These are phyloP conservation scores for Macroramphosus scolopax DNA, from an alignment of 2,797 vertebrate genomes.

Conservation along the genomic window DNA sequence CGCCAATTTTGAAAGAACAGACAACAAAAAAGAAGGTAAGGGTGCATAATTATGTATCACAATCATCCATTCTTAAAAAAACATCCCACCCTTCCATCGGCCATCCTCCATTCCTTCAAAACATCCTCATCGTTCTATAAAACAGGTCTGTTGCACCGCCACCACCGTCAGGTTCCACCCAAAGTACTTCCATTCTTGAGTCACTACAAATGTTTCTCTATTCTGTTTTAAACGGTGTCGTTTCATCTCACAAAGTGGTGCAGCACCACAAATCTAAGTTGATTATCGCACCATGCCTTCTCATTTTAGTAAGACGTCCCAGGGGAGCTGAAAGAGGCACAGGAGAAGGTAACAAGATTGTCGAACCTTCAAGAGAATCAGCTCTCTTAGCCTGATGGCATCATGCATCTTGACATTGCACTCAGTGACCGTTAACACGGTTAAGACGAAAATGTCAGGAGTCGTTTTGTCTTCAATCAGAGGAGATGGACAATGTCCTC, in stretches of 20 bases:
- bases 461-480: conserved; percentile 26
- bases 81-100: conserved; percentile 46
- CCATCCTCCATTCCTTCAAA: conserved; percentile 29
- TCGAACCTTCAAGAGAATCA: conserved; percentile 50
- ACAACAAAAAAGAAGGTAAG: conserved; percentile 56
- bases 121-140: conserved; percentile 48
- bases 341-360: conserved; percentile 74
- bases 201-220: conserved; percentile 37
- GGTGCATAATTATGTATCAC: conserved; percentile 37
- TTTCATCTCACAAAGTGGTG: conserved; percentile 77
- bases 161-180: conserved; percentile 19
- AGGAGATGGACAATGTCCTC: conserved; percentile 30
- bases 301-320: conserved; percentile 69
- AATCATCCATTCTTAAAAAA: conserved; percentile 49
- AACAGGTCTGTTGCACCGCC: conserved; percentile 28
- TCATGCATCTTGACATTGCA: conserved; percentile 58
- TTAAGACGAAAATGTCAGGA: conserved; percentile 46
- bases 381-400: conserved; percentile 47
- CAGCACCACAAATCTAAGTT: conserved; percentile 66
- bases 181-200: conserved; percentile 36
- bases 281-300: conserved; percentile 65
- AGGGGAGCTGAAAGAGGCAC: conserved; percentile 61
- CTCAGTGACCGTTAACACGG: conserved; percentile 54
- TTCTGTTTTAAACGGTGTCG: conserved; percentile 42
- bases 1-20: background rate